Conservation (phyloP, 2,113 vertebrate genomes). For the Rhea pennata region DNA sequence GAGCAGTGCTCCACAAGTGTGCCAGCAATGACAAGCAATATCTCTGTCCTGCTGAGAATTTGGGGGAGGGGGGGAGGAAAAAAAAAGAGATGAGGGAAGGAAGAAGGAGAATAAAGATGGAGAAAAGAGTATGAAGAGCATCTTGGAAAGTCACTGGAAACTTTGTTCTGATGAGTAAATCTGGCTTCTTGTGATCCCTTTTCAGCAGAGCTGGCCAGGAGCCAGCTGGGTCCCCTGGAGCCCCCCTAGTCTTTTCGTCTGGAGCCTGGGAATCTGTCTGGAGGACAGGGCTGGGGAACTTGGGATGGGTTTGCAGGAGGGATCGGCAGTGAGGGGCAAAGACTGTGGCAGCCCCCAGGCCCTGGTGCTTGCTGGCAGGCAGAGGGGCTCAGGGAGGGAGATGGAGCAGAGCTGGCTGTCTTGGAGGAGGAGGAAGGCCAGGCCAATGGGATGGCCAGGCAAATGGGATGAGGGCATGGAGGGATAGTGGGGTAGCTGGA, state of each 20-base stretch:
- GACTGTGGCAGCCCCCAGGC: not conserved
- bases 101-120: not conserved
- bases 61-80: not conserved
- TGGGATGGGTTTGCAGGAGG: not conserved
- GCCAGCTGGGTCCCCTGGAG: slow-evolving; percentile 19
- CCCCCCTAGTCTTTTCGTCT: slow-evolving; percentile 36
- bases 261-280: slow-evolving; percentile 62
- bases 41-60: not conserved
- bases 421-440: not conserved
- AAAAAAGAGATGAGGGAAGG: not conserved
- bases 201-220: slow-evolving; percentile 48
- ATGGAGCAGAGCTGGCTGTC: not conserved
- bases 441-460: not conserved
- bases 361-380: not conserved
- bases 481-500: not conserved
- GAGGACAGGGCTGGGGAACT: slow-evolving; percentile 3
- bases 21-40: not conserved
- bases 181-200: slow-evolving; percentile 37
- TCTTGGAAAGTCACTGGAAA: slow-evolving; percentile 35
- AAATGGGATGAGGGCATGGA: not conserved
- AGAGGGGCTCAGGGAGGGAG: not conserved
- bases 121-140: not conserved
- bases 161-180: slow-evolving; percentile 49
- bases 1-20: not conserved
- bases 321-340: not conserved